Evolutionary conservation across 2,797 vertebrate genomes (phyloP).

Genomic region (Malurus splendens): DNA sequence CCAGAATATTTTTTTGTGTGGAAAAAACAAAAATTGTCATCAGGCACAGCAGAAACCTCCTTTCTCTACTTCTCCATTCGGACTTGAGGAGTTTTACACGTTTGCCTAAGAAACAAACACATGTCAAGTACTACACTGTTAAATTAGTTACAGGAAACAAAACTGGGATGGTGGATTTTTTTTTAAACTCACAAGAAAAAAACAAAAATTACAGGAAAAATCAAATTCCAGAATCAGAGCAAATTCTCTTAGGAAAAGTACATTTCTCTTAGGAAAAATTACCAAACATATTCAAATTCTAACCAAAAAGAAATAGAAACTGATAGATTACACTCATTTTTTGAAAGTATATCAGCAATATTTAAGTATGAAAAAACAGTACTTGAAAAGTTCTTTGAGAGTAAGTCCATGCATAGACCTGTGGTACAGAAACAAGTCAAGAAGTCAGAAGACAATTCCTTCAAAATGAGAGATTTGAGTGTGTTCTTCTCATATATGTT

Average conservation of each 20-base stretch:
- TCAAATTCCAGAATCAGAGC: background rate
- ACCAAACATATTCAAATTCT: background rate
- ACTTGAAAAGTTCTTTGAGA: background rate
- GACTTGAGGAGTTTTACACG: constrained; percentile 70
- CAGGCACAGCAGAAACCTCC: constrained; percentile 72
- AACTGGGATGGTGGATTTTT: constrained; percentile 10
- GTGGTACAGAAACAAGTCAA: background rate
- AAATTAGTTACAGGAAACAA: constrained; percentile 41
- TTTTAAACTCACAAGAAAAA: constrained; percentile 22
- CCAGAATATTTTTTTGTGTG: constrained; percentile 63
- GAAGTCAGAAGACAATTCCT: background rate
- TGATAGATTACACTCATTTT: background rate
- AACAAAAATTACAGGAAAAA: background rate
- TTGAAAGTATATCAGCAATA: background rate
- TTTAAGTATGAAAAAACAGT: background rate
- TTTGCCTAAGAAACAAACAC: constrained; percentile 78
- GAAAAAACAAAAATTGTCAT: constrained; percentile 72
- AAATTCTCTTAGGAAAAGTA: background rate
- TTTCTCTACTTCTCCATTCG: constrained; percentile 68
- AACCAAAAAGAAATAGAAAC: background rate
- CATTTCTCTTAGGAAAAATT: background rate
- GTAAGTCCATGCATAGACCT: background rate
- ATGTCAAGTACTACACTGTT: constrained; percentile 65
- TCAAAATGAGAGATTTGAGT: background rate
- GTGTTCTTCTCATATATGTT: background rate